Conservation (phyloP, 53 echinoderm and acorn worm species). For the Luidia sarsii region DNA sequence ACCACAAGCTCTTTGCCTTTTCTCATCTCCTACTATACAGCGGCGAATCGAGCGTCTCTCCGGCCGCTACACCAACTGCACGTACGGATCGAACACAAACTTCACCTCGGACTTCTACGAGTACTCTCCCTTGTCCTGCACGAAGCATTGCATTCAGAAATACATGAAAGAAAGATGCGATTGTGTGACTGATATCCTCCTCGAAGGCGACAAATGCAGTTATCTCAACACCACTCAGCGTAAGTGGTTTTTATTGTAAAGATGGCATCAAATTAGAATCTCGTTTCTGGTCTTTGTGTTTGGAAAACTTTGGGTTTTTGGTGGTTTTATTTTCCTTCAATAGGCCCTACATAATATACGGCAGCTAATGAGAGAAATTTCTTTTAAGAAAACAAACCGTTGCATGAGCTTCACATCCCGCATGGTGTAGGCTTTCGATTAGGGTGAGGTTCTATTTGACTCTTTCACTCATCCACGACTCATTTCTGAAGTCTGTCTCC, state of each 20-base stretch:
- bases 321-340: neutral
- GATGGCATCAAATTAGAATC: neutral
- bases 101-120: slow-evolving; percentile 5
- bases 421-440: no score
- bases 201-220: slow-evolving; percentile 66
- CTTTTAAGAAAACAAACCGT: no score
- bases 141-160: slow-evolving; percentile 63
- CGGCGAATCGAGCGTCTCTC: slow-evolving; percentile 42
- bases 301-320: neutral
- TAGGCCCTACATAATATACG: no score
- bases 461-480: no score
- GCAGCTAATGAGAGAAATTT: no score
- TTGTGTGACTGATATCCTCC: slow-evolving; percentile 73
- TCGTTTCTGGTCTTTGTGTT: neutral
- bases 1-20: no score
- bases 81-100: slow-evolving; percentile 6
- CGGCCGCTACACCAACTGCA: slow-evolving; percentile 61
- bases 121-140: slow-evolving; percentile 67
- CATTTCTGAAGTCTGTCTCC: no score
- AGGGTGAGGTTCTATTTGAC: no score
- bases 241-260: slow-evolving; percentile 57
- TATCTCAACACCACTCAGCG: slow-evolving; percentile 80
- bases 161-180: slow-evolving; percentile 59
- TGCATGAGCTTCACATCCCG: no score
- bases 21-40: no score